These are phyloP conservation scores for Zaprionus ornatus DNA, from an alignment of 1,140 invertebrate species.

Conservation along the genomic window DNA sequence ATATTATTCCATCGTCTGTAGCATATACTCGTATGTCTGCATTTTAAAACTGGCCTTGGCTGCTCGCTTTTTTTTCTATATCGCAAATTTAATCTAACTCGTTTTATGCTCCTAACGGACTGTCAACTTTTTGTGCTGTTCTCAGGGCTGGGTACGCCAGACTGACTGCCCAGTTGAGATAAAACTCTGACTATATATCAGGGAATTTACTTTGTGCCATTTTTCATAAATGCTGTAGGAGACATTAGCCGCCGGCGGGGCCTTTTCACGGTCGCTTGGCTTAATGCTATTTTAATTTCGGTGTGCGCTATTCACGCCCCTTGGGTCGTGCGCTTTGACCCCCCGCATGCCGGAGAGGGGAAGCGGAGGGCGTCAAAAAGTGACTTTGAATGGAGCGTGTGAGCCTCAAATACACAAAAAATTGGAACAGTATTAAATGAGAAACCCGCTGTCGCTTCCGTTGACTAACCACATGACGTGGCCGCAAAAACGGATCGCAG, in stretches of 20 bases:
- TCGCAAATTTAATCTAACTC: slow-evolving; percentile 5
- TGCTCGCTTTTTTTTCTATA: background rate
- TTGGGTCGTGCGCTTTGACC: slow-evolving; percentile 34
- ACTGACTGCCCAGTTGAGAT: slow-evolving; percentile 7
- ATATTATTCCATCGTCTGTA: background rate
- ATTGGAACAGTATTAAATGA: slow-evolving; percentile 8
- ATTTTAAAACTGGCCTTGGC: background rate
- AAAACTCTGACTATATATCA: slow-evolving; percentile 11
- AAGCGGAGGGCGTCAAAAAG: slow-evolving; percentile 22
- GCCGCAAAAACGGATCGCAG: slow-evolving; percentile 49
- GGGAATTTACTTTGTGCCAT: background rate
- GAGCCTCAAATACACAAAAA: slow-evolving; percentile 53
- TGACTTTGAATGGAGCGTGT: slow-evolving; percentile 43
- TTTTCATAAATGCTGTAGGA: background rate
- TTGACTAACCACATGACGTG: slow-evolving; percentile 46
- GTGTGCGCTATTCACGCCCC: slow-evolving; percentile 51
- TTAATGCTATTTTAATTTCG: slow-evolving; percentile 76
- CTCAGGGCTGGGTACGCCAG: background rate
- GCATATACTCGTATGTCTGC: background rate
- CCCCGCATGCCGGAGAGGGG: background rate
- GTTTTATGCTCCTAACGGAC: background rate
- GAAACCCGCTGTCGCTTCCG: slow-evolving; percentile 4
- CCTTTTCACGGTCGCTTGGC: slow-evolving; percentile 61
- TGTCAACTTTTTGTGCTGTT: slow-evolving; percentile 1
- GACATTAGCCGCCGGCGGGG: slow-evolving; percentile 19